Conservation (phyloP, 2,797 vertebrate species). For the Miichthys miiuy region DNA sequence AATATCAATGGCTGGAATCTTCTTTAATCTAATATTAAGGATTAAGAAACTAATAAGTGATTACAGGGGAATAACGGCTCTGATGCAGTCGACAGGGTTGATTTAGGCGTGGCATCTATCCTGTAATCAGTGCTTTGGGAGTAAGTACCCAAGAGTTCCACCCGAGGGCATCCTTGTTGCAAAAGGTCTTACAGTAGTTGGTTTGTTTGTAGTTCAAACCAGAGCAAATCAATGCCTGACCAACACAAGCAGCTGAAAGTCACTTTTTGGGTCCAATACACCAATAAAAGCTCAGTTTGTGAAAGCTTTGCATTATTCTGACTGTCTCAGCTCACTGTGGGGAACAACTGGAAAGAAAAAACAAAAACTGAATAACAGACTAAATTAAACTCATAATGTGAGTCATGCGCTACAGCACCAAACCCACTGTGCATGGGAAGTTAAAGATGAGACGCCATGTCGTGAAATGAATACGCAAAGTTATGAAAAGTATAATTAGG, state of each 20-base stretch:
- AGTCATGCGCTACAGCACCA: not conserved
- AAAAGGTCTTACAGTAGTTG: no score
- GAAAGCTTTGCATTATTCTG: not conserved
- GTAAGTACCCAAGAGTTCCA: not conserved
- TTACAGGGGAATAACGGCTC: not conserved
- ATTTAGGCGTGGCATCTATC: not conserved
- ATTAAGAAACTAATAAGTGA: not conserved
- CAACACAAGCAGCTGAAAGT: not conserved
- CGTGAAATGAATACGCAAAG: not conserved
- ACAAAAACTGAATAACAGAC: not conserved
- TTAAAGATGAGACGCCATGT: not conserved
- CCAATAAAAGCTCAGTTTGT: not conserved
- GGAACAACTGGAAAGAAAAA: slow-evolving; percentile 1
- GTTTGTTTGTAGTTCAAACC: no score
- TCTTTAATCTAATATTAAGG: not conserved
- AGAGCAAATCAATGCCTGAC: not conserved
- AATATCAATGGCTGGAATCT: not conserved
- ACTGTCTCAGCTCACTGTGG: not conserved
- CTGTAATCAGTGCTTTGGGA: not conserved
- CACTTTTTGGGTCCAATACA: not conserved
- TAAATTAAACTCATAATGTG: not conserved
- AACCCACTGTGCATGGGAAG: not conserved
- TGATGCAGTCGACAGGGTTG: not conserved
- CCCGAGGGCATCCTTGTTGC: not conserved
- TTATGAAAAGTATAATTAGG: not conserved